Base-by-base conservation (phyloP, 2,797 vertebrate genomes). In the Trachurus trachurus region DNA sequence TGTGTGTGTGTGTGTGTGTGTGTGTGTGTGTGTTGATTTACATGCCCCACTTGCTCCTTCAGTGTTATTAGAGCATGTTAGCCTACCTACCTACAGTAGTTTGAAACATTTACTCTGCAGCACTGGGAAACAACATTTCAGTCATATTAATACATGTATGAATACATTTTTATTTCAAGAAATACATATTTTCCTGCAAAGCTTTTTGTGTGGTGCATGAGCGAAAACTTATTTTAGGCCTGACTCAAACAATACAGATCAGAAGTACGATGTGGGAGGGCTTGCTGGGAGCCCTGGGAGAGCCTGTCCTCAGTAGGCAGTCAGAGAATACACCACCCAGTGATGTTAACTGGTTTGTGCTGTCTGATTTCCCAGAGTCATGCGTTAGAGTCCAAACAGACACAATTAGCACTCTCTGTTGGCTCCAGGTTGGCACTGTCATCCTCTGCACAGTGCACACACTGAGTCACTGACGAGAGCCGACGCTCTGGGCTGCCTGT, bases 391-490 rank as follows among this genome's bases (percentile, higher is more conserved):
- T 87, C 69, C 69, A 84, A 82, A 81, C 13, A 89, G 77, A 88
- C 82, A 88, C 78, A 83, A 86, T 88, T 84, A 90, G 73, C 71
- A 52, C 78, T 88, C 58, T 71, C 64, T 71, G 73, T 75, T 69
- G 79, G 84, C 54, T 87, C 65, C 78, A 85, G 75, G 71, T 86
- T 87, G 83, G 79, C 74, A 60, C 71, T 21, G 82, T 19, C 85
- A 67, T 88, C 64, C 70, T 63, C 60, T 26, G 26, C 26, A 73
- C 67, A 74, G 57, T 26, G 26, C 26, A 73, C 67, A 74, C 70
- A 53, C 80, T 87, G 86, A 90, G 80, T 89, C 90, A 89, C 82
- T 47, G 86, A 86, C 83, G 78, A 86, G 68, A 53, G 74, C 70
- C 16, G 21, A 68, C 44, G 58, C 72, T 73, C 63, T 22, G 15